Evolutionary conservation across 2,888 invertebrate species (phyloP).

Genomic region (Limenitis arthemis): DNA sequence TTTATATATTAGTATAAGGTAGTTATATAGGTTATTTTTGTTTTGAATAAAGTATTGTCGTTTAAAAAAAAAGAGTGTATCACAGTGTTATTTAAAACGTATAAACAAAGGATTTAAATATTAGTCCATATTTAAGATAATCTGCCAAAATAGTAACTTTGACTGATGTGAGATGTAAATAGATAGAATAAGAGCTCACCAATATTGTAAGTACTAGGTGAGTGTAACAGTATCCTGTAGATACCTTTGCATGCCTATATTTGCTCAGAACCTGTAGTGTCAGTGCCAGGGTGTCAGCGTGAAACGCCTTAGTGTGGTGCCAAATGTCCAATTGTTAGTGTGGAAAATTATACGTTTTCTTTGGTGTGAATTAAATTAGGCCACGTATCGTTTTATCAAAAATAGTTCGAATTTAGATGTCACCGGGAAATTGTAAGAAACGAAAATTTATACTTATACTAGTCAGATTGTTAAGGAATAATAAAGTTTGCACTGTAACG

Average conservation of each 20-base stretch:
- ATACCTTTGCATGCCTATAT: conserved; percentile 67
- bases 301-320: conserved; percentile 66
- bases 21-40: too few relatives aligned
- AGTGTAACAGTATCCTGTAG: conserved; percentile 57
- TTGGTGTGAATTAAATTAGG: conserved; percentile 31
- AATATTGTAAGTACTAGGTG: conserved; percentile 53
- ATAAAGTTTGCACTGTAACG: too few relatives aligned
- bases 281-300: conserved; percentile 53
- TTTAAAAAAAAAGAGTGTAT: too few relatives aligned
- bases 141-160: conserved; percentile 66
- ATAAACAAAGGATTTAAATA: conserved; percentile 12
- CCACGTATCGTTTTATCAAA: too few relatives aligned
- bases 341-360: conserved; percentile 31
- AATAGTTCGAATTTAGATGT: too few relatives aligned
- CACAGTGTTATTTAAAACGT: conserved; percentile 11
- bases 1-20: too few relatives aligned
- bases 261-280: conserved; percentile 66
- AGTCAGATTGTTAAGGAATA: too few relatives aligned
- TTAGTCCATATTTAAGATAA: conserved; percentile 30
- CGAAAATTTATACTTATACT: too few relatives aligned
- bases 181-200: conserved; percentile 63
- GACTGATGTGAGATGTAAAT: conserved; percentile 71
- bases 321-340: conserved; percentile 50
- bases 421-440: too few relatives aligned
- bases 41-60: too few relatives aligned